These are phyloP conservation scores for Adoxophyes honmai DNA, from an alignment of 1,140 invertebrate species.

Conservation along the genomic window DNA sequence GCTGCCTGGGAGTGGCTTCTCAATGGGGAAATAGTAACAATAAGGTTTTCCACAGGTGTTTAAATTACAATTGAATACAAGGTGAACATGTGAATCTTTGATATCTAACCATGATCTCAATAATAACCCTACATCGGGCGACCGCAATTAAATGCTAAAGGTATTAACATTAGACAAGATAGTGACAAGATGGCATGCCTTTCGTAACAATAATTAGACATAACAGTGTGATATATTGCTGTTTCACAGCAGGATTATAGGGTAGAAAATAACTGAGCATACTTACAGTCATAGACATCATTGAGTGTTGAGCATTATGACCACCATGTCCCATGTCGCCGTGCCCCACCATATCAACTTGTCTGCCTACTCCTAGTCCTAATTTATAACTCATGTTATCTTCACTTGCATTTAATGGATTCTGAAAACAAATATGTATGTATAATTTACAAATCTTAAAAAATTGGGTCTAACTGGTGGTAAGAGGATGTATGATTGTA, in stretches of 20 bases:
- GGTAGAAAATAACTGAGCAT: neutral
- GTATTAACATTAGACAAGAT: too few relatives aligned
- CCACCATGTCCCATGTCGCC: constrained; percentile 15
- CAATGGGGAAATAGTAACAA: neutral
- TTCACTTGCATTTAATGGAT: constrained; percentile 30
- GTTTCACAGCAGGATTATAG: too few relatives aligned
- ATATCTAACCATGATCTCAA: neutral
- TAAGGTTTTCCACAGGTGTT: neutral
- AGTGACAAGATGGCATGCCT: too few relatives aligned
- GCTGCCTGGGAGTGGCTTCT: neutral
- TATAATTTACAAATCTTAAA: constrained; percentile 3
- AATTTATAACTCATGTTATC: constrained; percentile 22
- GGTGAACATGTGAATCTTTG: constrained; percentile 1
- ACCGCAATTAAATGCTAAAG: too few relatives aligned
- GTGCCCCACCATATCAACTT: constrained; percentile 8
- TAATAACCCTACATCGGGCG: too few relatives aligned
- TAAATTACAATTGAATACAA: neutral
- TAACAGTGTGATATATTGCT: too few relatives aligned
- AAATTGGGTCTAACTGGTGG: too few relatives aligned
- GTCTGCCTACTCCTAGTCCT: constrained; percentile 18
- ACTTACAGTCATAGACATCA: constrained; percentile 37
- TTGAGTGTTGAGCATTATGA: constrained; percentile 16
- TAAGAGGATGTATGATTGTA: too few relatives aligned
- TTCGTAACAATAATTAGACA: too few relatives aligned
- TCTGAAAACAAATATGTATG: constrained; percentile 28